These are phyloP conservation scores for Phaenicophaeus curvirostris DNA, from an alignment of 2,797 vertebrate genomes.

Conservation along the genomic window DNA sequence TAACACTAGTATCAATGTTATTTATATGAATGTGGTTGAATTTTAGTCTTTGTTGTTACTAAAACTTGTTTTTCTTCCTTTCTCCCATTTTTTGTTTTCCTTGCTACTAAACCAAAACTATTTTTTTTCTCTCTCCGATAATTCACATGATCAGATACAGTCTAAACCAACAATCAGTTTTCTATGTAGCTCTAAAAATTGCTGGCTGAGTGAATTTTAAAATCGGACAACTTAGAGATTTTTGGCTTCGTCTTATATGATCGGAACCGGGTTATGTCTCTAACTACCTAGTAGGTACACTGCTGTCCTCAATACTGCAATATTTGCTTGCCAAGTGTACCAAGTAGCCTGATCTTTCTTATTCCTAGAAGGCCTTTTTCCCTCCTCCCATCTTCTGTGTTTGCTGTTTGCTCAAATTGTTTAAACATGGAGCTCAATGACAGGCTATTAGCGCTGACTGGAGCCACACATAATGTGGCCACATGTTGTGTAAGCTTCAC, in stretches of 20 bases:
- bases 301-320: neutral
- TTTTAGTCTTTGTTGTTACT: constrained; percentile 1
- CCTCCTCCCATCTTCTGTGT: constrained; percentile 61
- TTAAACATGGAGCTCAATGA: constrained; percentile 66
- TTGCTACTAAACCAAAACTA: neutral
- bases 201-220: neutral
- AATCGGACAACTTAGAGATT: neutral
- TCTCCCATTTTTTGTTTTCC: neutral
- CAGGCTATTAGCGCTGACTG: constrained; percentile 63
- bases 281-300: neutral
- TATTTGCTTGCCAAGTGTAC: constrained; percentile 9
- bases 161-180: neutral
- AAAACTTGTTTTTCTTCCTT: neutral
- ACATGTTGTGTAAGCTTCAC: constrained; percentile 71
- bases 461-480: constrained; percentile 65
- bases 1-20: neutral
- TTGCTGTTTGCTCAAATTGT: constrained; percentile 69
- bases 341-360: constrained; percentile 19
- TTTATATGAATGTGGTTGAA: constrained; percentile 13
- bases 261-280: neutral
- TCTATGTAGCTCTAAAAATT: neutral
- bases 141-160: neutral
- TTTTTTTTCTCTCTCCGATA: neutral
- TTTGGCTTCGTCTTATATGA: neutral
- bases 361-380: constrained; percentile 45